phyloP scores from a whole-genome alignment of 1,140 invertebrate species.

The Euwallacea similis region DNA sequence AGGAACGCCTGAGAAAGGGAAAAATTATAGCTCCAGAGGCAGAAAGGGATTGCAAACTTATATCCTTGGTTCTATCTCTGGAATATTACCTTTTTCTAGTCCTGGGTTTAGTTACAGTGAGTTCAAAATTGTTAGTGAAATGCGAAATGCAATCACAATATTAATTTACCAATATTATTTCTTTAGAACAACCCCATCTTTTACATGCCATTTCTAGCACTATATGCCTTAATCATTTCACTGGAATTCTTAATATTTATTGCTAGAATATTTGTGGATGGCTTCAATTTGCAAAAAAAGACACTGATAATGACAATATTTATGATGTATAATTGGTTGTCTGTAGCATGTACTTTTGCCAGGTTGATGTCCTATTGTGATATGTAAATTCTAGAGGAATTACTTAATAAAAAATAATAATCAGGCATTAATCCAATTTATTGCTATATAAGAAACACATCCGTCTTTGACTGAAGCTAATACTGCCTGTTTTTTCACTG shows the following conservation, averaged over 20 bases:
- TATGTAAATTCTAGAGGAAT: conserved; percentile 36
- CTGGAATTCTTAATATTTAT: conserved; percentile 45
- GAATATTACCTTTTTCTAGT: conserved; percentile 49
- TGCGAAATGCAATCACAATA: not conserved
- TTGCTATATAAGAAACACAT: conserved; percentile 58
- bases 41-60: conserved; percentile 48
- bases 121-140: not conserved
- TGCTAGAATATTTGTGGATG: conserved; percentile 41
- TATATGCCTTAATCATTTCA: conserved; percentile 46
- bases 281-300: conserved; percentile 42
- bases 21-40: conserved; percentile 42
- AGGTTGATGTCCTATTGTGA: conserved; percentile 45
- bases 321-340: conserved; percentile 47
- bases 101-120: conserved; percentile 45
- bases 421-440: conserved; percentile 57
- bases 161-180: conserved; percentile 4
- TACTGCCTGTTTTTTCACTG: conserved; percentile 62
- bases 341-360: conserved; percentile 46
- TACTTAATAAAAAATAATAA: conserved; percentile 29
- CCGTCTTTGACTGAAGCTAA: conserved; percentile 55
- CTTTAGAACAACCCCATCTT: conserved; percentile 47
- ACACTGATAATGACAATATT: conserved; percentile 43
- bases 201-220: conserved; percentile 44
- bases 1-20: conserved; percentile 42
- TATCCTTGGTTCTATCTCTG: conserved; percentile 45